phyloP scores from a whole-genome alignment of 2,888 invertebrate genomes.

The Taphrorychus bicolor region DNA sequence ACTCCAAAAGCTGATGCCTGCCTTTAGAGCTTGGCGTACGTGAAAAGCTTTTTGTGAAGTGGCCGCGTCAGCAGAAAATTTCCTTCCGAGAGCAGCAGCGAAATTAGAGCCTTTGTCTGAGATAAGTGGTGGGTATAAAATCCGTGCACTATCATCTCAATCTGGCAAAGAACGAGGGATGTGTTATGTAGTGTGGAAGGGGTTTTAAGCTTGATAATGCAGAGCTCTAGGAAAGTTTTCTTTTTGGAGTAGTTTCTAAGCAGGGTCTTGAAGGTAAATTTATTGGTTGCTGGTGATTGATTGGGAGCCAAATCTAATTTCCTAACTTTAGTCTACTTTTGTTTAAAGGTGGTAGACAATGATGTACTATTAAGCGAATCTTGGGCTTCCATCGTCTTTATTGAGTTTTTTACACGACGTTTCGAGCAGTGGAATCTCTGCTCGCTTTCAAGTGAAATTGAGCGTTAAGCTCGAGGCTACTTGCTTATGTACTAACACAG shows the following conservation, averaged over 20 bases:
- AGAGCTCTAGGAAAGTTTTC: background rate
- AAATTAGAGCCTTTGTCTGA: constrained; percentile 37
- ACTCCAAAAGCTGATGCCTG: constrained; percentile 29
- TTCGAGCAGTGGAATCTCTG: no score
- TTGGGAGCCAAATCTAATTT: no score
- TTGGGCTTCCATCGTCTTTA: no score
- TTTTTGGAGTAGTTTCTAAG: background rate
- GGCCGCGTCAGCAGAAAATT: constrained; percentile 35
- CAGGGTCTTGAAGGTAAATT: no score
- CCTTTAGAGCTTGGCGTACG: constrained; percentile 15
- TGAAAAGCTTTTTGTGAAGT: constrained; percentile 37
- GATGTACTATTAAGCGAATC: no score
- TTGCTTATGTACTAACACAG: no score
- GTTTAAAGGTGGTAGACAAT: no score
- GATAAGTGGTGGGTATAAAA: constrained; percentile 30
- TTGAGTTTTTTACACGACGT: no score
- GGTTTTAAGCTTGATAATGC: background rate
- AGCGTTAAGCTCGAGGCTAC: no score
- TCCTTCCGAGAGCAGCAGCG: constrained; percentile 22
- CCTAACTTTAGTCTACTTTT: no score
- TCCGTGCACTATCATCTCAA: constrained; percentile 36
- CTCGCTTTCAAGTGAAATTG: no score
- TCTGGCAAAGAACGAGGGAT: constrained; percentile 15
- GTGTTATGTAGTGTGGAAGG: background rate
- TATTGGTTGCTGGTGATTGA: no score